Conservation (phyloP, 2,797 vertebrate species). For the Thunnus albacares region DNA sequence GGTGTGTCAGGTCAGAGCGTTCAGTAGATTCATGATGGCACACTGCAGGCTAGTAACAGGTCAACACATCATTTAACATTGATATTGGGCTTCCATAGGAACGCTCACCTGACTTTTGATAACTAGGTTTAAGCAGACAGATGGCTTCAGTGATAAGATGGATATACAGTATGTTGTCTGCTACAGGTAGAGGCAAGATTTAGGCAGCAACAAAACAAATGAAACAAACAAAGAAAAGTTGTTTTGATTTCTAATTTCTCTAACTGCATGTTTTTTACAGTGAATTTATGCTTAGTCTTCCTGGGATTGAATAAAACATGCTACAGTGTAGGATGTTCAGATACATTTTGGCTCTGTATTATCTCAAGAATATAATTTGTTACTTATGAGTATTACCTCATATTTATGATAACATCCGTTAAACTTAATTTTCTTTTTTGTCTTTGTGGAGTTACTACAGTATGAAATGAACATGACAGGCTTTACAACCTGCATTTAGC, state of each 20-base stretch:
- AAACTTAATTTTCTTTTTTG: background rate
- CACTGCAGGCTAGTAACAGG: too few relatives aligned
- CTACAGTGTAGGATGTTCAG: background rate
- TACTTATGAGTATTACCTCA: background rate
- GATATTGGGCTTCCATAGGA: too few relatives aligned
- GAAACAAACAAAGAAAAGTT: too few relatives aligned
- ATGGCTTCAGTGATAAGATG: background rate
- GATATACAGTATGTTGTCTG: background rate
- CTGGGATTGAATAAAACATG: background rate
- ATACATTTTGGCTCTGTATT: background rate
- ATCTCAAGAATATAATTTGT: background rate
- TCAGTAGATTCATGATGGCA: too few relatives aligned
- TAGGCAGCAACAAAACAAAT: too few relatives aligned
- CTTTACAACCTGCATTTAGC: background rate
- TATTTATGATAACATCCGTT: background rate
- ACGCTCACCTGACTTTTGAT: too few relatives aligned
- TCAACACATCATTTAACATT: too few relatives aligned
- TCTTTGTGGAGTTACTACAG: background rate
- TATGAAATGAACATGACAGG: background rate
- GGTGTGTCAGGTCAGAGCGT: too few relatives aligned
- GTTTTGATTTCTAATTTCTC: background rate
- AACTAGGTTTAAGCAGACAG: too few relatives aligned
- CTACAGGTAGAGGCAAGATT: background rate
- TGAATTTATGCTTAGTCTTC: background rate
- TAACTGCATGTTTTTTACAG: background rate